Evolutionary conservation across 2,797 vertebrate genomes (phyloP).

Genomic region (Ciconia nigra): DNA sequence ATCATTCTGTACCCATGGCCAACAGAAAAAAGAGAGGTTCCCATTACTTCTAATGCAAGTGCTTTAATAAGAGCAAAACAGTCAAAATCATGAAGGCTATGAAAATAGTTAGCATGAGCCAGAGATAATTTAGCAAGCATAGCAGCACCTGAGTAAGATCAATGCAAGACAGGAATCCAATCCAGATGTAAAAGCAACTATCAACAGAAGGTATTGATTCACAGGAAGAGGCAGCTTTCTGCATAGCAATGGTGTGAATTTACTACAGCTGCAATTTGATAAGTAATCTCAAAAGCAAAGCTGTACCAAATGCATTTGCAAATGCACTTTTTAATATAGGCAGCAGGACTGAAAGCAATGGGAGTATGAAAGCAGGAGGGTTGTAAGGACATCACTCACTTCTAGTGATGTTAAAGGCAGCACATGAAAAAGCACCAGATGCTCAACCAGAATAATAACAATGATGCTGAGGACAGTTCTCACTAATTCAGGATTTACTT

Average conservation of each 20-base stretch:
- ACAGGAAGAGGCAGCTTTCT: neutral
- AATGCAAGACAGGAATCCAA: neutral
- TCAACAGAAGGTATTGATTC: neutral
- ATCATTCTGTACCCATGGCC: neutral
- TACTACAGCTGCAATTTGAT: neutral
- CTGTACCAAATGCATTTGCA: neutral
- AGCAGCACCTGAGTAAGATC: neutral
- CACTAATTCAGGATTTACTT: neutral
- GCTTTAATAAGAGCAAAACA: neutral
- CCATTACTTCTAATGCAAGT: neutral
- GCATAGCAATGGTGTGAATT: neutral
- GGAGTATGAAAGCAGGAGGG: neutral
- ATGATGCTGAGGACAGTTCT: neutral
- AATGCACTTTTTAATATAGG: neutral
- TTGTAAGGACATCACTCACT: neutral
- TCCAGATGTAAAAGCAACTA: neutral
- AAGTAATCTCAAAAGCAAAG: neutral
- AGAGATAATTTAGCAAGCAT: neutral
- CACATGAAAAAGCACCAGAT: neutral
- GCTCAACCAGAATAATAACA: neutral
- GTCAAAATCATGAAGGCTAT: neutral
- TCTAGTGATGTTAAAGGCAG: neutral
- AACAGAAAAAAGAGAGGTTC: neutral
- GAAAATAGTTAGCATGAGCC: neutral
- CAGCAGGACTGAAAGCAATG: neutral